phyloP scores from a whole-genome alignment of 2,113 vertebrate species.

The Cervus canadensis region DNA sequence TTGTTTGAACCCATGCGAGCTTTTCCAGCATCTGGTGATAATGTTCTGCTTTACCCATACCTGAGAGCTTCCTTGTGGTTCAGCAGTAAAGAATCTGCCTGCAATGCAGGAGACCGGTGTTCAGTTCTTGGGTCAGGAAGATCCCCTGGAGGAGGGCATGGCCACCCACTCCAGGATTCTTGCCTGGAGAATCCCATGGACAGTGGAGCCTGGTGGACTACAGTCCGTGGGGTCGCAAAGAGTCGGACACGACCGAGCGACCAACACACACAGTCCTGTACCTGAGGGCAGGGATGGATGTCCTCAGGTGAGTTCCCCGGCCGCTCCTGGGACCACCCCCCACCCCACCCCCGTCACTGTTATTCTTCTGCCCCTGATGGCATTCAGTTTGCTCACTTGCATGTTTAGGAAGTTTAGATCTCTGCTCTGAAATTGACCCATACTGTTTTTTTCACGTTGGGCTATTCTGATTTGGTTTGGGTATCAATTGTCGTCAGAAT shows the following conservation, averaged over 20 bases:
- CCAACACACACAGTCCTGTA: not conserved
- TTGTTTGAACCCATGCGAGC: not conserved
- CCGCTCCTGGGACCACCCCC: not conserved
- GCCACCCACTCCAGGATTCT: not conserved
- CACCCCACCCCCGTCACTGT: not conserved
- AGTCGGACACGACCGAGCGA: rapidly evolving
- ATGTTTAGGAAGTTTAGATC: not conserved
- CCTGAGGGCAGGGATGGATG: not conserved
- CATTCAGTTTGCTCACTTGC: not conserved
- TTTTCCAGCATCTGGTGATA: not conserved
- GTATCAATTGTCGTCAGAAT: not conserved
- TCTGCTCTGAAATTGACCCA: not conserved
- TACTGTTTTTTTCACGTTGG: not conserved
- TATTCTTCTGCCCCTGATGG: not conserved
- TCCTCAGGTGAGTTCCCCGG: not conserved
- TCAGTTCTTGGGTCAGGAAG: not conserved
- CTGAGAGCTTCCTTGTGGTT: not conserved
- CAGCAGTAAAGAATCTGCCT: not conserved
- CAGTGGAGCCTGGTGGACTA: not conserved
- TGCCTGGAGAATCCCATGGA: not conserved
- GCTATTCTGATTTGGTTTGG: not conserved
- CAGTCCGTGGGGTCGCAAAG: not conserved
- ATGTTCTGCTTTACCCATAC: not conserved
- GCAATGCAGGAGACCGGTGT: rapidly evolving
- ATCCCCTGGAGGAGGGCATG: not conserved